These are phyloP conservation scores for Zosterops lateralis DNA, from an alignment of 2,113 vertebrate species.

Conservation along the genomic window DNA sequence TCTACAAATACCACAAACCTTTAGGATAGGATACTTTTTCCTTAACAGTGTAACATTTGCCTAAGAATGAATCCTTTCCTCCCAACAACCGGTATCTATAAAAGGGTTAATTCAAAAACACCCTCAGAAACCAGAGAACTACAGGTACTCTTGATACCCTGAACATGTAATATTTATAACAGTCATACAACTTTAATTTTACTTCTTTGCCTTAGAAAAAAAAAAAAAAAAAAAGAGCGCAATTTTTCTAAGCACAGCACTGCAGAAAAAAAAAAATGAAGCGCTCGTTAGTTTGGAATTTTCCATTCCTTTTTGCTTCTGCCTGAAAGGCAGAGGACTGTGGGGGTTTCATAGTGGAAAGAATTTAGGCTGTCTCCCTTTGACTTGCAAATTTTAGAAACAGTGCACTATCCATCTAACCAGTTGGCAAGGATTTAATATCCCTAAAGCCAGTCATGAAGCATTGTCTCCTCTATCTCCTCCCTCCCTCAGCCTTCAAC, in stretches of 20 bases:
- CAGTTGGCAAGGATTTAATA: slow-evolving; percentile 34
- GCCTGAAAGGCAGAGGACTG: slow-evolving; percentile 47
- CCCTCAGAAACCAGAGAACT: slow-evolving; percentile 50
- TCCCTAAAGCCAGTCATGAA: slow-evolving; percentile 11
- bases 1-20: background rate
- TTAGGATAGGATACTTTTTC: background rate
- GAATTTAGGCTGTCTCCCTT: slow-evolving; percentile 37
- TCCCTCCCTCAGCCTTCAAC: background rate
- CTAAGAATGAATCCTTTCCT: background rate
- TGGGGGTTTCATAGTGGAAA: slow-evolving; percentile 32
- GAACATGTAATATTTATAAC: slow-evolving; percentile 81
- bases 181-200: slow-evolving; percentile 82
- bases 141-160: slow-evolving; percentile 67
- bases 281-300: slow-evolving; percentile 71
- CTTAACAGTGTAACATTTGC: background rate
- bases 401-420: background rate
- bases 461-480: background rate
- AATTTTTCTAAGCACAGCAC: slow-evolving; percentile 66
- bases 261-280: slow-evolving; percentile 55
- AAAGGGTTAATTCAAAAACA: slow-evolving; percentile 68
- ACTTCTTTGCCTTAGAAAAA: slow-evolving; percentile 67
- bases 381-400: slow-evolving; percentile 60
- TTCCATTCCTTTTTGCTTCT: slow-evolving; percentile 66
- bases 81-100: background rate
- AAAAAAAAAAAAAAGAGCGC: slow-evolving; percentile 51